Evolutionary conservation across 2,113 vertebrate species (phyloP).

Genomic region (Isurus oxyrinchus): DNA sequence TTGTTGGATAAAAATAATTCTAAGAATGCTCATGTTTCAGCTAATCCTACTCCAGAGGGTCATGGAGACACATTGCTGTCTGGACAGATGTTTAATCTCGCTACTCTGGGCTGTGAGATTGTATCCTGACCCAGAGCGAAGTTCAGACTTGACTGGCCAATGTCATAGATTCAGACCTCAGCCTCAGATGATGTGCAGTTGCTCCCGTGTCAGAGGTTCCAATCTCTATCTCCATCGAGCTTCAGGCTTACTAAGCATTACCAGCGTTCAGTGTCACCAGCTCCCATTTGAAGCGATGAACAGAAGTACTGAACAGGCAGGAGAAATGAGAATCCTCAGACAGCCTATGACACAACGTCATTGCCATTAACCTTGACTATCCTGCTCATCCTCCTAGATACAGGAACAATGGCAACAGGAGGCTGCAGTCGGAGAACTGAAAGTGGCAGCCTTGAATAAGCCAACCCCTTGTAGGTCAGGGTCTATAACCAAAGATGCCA

Average conservation of each 20-base stretch:
- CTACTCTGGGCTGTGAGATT: not conserved
- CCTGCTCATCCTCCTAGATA: not conserved
- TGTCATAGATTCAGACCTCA: not conserved
- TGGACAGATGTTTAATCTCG: not conserved
- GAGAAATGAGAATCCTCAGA: not conserved
- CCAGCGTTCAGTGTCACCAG: not conserved
- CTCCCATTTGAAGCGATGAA: not conserved
- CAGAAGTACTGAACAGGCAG: not conserved
- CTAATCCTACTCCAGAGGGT: not conserved
- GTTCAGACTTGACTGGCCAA: not conserved
- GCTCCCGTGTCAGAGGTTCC: not conserved
- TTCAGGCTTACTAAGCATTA: not conserved
- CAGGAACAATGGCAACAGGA: not conserved
- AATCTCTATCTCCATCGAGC: not conserved
- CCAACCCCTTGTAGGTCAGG: not conserved
- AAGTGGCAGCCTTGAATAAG: not conserved
- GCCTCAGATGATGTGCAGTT: not conserved
- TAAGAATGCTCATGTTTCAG: not conserved
- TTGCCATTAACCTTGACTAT: not conserved
- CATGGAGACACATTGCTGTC: not conserved
- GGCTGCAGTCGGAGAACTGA: not conserved
- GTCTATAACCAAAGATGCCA: no score
- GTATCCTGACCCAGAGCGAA: not conserved
- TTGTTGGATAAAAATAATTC: not conserved
- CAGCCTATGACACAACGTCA: not conserved